Evolutionary conservation across 2,888 invertebrate species (phyloP).

Genomic region (Argyra leucocephala): DNA sequence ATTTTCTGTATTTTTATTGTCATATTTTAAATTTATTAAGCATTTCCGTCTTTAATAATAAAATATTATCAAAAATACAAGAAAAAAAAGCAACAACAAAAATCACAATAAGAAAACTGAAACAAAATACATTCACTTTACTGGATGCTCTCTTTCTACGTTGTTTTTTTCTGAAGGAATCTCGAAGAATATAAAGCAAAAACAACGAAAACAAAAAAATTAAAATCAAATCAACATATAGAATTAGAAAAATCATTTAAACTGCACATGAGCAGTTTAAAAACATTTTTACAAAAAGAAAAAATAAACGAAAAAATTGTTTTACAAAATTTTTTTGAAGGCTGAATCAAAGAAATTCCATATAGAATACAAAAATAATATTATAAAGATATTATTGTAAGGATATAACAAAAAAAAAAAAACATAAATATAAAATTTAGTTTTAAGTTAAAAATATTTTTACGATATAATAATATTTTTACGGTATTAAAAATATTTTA

Average conservation of each 20-base stretch:
- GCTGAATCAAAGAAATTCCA: no score
- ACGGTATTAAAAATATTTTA: no score
- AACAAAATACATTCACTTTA: not conserved
- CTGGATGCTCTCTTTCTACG: not conserved
- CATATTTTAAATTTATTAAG: not conserved
- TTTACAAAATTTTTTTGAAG: no score
- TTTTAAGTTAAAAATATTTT: no score
- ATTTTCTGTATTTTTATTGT: not conserved
- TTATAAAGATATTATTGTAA: no score
- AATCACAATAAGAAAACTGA: not conserved
- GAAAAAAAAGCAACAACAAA: not conserved
- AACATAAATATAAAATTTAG: no score
- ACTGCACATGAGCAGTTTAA: not conserved
- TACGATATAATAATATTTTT: no score
- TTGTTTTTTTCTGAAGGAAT: not conserved
- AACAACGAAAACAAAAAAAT: not conserved
- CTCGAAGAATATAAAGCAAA: not conserved
- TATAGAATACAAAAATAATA: no score
- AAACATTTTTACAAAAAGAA: no score
- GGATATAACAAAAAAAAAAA: no score
- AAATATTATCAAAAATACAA: not conserved
- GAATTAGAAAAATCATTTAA: not conserved
- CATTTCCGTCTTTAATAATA: slow-evolving; percentile 1
- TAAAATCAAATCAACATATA: no score
- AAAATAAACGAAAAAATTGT: no score